A percentile compares a stretch with the other conserved stretches of the same genome.
phyloP scores from a whole-genome alignment of 2,888 invertebrate genomes.

The Lysandra coridon region DNA sequence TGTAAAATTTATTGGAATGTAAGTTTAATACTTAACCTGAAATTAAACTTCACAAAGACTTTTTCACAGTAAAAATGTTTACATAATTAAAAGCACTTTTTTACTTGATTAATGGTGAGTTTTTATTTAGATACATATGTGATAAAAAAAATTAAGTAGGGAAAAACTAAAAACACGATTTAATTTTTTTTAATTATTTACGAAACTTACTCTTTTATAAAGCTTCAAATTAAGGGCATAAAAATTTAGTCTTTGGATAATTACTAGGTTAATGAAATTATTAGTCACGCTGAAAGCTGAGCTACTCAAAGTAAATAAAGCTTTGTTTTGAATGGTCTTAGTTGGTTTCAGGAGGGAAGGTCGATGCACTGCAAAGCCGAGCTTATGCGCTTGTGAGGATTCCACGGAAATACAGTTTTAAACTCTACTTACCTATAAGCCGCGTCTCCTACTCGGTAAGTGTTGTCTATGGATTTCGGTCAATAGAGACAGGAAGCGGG shows the following conservation, averaged over 20 bases:
- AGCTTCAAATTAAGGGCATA: not conserved
- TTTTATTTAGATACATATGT: no score
- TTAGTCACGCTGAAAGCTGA: slow-evolving; percentile 51
- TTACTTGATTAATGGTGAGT: no score
- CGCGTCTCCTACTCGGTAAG: slow-evolving; percentile 8
- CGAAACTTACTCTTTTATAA: not conserved
- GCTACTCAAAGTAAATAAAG: slow-evolving; percentile 49
- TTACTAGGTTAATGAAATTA: slow-evolving; percentile 30
- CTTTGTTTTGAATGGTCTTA: slow-evolving; percentile 59
- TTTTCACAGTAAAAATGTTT: no score
- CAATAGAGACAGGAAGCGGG: not conserved
- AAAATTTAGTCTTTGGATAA: not conserved
- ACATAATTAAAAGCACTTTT: no score
- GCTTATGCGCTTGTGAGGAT: slow-evolving; percentile 79
- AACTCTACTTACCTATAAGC: slow-evolving; percentile 38
- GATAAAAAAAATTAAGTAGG: not conserved
- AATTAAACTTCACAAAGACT: not conserved
- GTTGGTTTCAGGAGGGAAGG: slow-evolving; percentile 62
- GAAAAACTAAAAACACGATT: not conserved
- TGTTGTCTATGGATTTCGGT: slow-evolving; percentile 10
- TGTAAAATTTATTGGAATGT: not conserved
- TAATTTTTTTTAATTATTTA: not conserved
- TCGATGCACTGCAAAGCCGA: slow-evolving; percentile 77
- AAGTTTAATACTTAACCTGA: not conserved
- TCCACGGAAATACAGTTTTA: slow-evolving; percentile 80